Conservation (phyloP, 2,113 vertebrate species). For the Labeo catla region DNA sequence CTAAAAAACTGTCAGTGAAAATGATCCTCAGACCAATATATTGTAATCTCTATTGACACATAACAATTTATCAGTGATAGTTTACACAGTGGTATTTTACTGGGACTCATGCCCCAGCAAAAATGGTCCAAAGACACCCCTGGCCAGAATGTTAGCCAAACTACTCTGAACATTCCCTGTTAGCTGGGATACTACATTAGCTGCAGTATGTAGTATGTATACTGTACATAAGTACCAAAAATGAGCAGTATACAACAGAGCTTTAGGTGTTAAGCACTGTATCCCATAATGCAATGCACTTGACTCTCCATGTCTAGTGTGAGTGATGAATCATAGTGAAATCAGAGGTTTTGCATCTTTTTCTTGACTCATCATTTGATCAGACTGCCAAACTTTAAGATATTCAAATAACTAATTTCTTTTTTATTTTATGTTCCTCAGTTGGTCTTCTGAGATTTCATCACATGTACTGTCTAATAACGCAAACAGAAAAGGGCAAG, state of each 20-base stretch:
- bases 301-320: conserved; percentile 15
- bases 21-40: background rate
- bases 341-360: background rate
- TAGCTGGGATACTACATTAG: background rate
- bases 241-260: background rate
- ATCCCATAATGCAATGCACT: background rate
- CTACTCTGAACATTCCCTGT: no score
- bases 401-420: background rate
- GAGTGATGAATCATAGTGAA: background rate
- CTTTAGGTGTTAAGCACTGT: background rate
- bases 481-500: background rate
- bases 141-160: no score
- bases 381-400: background rate
- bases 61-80: background rate
- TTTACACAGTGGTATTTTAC: background rate
- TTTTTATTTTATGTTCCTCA: background rate
- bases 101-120: background rate
- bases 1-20: background rate
- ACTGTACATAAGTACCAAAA: background rate
- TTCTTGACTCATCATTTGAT: conserved; percentile 1
- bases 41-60: background rate
- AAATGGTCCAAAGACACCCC: background rate
- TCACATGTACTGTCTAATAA: background rate
- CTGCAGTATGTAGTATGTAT: background rate
- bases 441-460: background rate